phyloP scores from a whole-genome alignment of 2,797 vertebrate genomes.

The Graptemys geographica region DNA sequence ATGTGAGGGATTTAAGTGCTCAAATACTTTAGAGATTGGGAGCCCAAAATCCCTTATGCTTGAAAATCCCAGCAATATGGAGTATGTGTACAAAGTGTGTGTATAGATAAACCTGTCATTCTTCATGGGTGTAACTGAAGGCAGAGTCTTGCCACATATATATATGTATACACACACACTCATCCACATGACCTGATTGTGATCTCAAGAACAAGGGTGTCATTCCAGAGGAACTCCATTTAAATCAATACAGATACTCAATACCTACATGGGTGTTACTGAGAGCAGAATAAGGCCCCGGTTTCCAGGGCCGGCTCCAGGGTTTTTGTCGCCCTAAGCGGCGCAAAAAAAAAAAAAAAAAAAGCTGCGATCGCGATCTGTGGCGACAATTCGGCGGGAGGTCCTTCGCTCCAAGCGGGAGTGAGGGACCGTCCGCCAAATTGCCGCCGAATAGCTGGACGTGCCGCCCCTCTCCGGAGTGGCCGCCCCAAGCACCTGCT shows the following conservation, averaged over 20 bases:
- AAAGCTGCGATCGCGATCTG: too few relatives aligned
- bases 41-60: conserved; percentile 14
- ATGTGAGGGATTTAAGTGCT: not conserved
- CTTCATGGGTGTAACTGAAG: not conserved
- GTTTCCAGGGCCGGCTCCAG: not conserved
- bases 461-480: too few relatives aligned
- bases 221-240: not conserved
- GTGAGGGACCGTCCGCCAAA: too few relatives aligned
- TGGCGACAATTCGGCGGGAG: too few relatives aligned
- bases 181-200: not conserved
- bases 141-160: not conserved
- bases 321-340: too few relatives aligned
- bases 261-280: not conserved
- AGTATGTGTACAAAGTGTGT: not conserved
- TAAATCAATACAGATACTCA: not conserved
- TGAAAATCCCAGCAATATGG: accelerated
- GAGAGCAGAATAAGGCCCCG: not conserved
- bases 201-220: not conserved
- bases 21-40: not conserved
- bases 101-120: accelerated
- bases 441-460: too few relatives aligned
- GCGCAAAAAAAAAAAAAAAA: too few relatives aligned
- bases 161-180: too few relatives aligned
- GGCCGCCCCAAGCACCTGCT: too few relatives aligned
- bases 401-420: too few relatives aligned